Evolutionary conservation across 1,140 invertebrate species (phyloP), one percentile per base, ranked within the genome.

Genomic region (Bombus confusus): DNA sequence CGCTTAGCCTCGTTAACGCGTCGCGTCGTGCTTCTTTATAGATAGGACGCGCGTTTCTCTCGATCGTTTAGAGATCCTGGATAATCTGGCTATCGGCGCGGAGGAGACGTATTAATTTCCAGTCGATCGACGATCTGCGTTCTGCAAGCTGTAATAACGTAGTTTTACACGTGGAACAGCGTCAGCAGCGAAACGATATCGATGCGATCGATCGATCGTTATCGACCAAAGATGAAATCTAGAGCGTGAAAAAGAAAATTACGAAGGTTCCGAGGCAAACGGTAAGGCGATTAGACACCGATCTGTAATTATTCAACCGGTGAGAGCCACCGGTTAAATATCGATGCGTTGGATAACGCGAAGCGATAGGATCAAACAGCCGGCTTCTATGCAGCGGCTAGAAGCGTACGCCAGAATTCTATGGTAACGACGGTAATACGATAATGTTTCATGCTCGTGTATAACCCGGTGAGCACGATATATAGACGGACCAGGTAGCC

Each of bases 331-430:
- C 34, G 68, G 74, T 76, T 87, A 88, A 88, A 85, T 80, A 89
- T 88, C 88, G 87, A 89, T 86, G 78, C 64, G 83, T 64, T 74
- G 77, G 82, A 88, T 88, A 88, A 88, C 79, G 69, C 59, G 64
- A 62, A 41, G 73, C 52, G 83, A 80, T 72, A 81, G 83, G 68
- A 73, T 81, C 83, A 52, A 71, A 66, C 69, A 18, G 12, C 18
- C 34, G 28, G 68, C 71, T 72, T 41, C 28, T 71, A 74, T 57
- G 43, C 43, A 15, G 47, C n/a, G 59, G 18, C 52, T 76, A 39
- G 62, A 66, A 77, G 71, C 86, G 47, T 37, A 75, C 62, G 39
- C 72, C 57, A 31, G 87, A 72, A 83, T 84, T 83, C 79, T 82
- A 86, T 83, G 73, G 59, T 57, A 89, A 88, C 86, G 76, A 74